Evolutionary conservation across 2,888 invertebrate genomes (phyloP), one percentile per base, ranked within the genome.

Genomic region (Thecophora atra): DNA sequence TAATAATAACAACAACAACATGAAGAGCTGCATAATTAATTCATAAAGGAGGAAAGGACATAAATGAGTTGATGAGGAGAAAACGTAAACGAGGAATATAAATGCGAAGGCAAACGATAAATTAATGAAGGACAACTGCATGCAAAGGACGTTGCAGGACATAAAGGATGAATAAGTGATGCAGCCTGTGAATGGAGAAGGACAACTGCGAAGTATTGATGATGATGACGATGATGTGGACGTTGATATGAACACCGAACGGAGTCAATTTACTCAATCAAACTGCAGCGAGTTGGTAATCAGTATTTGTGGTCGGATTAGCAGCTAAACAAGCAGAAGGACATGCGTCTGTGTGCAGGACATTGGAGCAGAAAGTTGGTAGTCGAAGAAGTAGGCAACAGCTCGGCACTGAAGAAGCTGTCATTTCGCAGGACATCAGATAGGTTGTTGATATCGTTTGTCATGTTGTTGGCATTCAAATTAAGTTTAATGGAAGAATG

Each of bases 241-340:
- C 15, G 44, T 21, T 17, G 60, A 28, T 60, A 30, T 60, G 28
- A 30, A 60, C 17, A n/a, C 60, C 28, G 42, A 21, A 30, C 15
- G 17, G 51, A 65, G 65, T 65, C 65, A 65, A 65, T 65, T 51
- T 65, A 17, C 47, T 47, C 65, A 65, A 65, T 65, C 65, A 51
- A 51, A 44, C 65, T 51, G 65, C 47, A 47, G 63, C 24, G 24
- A 47, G 54, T 54, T 42, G 56, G 42, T 67, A 67, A 67, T 67
- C 67, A 67, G 67, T 1, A 56, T 56, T 54, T 67, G 67, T 37
- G 67, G 67, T 67, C 67, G 37, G 67, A 54, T 67, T 67, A 67
- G 56, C 54, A 56, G 19, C 64, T 13, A 19, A 64, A 42, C 47
- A 47, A 28, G 24, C 42, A 19, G 42, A 44, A n/a, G n/a, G 17